Base-by-base conservation (phyloP, 1,140 invertebrate genomes). In the Lanistes nyassanus region DNA sequence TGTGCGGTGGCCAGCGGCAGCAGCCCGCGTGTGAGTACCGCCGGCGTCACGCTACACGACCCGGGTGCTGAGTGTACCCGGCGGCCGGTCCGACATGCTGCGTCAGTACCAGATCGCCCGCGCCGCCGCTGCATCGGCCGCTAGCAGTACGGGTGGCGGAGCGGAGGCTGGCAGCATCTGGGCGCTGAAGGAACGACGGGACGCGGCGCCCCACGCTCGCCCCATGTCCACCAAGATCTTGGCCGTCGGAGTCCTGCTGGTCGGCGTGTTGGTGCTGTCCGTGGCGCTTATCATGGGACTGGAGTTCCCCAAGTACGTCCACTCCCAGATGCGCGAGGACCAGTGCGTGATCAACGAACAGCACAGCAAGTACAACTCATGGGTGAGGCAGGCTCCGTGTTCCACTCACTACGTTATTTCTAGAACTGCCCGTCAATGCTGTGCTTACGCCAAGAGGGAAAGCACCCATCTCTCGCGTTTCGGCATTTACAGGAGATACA, bases 281-380 rank as follows among this genome's bases (percentile, higher is more conserved):
- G 72, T 84, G 5, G 82, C 81, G 2, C 76, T 84, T 47, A 84
- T 84, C 80, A 82, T 84, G 68, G 82, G 82, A 11, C 62, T 84
- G 42, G 79, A 82, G 77, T 84, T 84, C 69, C 82, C 82, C 37
- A 79, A 79, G 56, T 80, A 81, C 76, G 78, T 84, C 21, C 64
- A 71, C 74, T 37, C 68, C 42, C 71, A 79, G 62, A 77, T 78
- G 67, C 69, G 73, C 19, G 79, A 80, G 3, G 75, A 74, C 58
- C 75, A 81, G 78, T 84, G 82, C 60, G 64, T 80, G 19, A 16
- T 81, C 21, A 37, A 66, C 56, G 21, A 37, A 21, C 42, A 66
- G 4, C 76, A 80, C 58, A 23, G 62, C 60, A 69, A 77, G 72
- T 80, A 71, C 62, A 56, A 72, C n/a, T 37, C 60, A 42, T 81